Conservation (phyloP, 2,888 invertebrate species). For the Philonicus albiceps region DNA sequence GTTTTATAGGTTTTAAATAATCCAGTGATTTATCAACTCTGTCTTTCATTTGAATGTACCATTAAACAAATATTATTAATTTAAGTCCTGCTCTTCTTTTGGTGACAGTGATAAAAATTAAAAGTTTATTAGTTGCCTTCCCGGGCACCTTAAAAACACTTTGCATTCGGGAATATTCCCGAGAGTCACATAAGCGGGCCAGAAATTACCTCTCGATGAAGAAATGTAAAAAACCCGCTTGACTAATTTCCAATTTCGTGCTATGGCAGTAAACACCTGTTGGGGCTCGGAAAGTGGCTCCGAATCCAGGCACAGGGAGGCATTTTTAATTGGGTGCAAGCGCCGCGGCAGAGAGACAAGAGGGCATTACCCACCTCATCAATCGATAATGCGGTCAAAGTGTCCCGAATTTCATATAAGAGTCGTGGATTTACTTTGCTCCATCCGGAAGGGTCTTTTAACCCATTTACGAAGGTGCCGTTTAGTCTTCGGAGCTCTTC, state of each 20-base stretch:
- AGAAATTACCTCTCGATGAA: not conserved
- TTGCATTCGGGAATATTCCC: not conserved
- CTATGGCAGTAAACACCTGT: not conserved
- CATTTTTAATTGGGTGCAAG: not conserved
- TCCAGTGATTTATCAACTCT: too few relatives aligned
- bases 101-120: not conserved
- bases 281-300: not conserved
- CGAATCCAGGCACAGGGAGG: not conserved
- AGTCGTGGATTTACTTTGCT: not conserved
- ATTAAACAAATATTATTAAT: too few relatives aligned
- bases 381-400: slow-evolving; percentile 24
- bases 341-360: not conserved
- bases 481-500: not conserved
- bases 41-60: too few relatives aligned
- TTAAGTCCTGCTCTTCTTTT: too few relatives aligned
- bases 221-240: not conserved
- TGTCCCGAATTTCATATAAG: not conserved
- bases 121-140: too few relatives aligned
- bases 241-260: slow-evolving; percentile 8
- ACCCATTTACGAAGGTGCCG: not conserved
- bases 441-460: not conserved
- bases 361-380: slow-evolving; percentile 12
- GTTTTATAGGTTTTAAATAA: too few relatives aligned
- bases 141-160: not conserved
- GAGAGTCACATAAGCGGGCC: not conserved